Conservation (phyloP, 1,140 invertebrate species). For the Lasioglossum albipes region DNA sequence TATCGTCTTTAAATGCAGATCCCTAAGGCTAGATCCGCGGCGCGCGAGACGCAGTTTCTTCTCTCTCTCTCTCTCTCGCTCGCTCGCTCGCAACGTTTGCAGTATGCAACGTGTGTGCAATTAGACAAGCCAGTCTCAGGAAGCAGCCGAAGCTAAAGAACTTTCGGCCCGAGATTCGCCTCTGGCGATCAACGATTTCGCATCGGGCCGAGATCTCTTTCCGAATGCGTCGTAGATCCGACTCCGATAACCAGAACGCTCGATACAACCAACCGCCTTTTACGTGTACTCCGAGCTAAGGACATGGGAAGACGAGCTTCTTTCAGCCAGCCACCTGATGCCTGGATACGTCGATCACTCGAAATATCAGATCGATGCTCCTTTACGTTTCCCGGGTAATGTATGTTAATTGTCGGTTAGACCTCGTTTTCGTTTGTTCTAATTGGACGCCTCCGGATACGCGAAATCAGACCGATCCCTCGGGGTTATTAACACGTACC, state of each 20-base stretch:
- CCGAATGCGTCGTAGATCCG: slow-evolving; percentile 61
- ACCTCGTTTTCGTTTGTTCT: background rate
- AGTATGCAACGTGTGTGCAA: slow-evolving; percentile 35
- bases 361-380: slow-evolving; percentile 29
- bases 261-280: slow-evolving; percentile 53
- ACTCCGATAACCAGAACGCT: slow-evolving; percentile 51
- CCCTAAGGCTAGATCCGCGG: slow-evolving; percentile 29
- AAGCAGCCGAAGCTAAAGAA: slow-evolving; percentile 58
- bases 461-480: too few species aligned
- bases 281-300: background rate
- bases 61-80: too few species aligned
- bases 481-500: too few species aligned
- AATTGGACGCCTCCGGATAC: too few species aligned
- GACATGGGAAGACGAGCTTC: slow-evolving; percentile 28
- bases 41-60: background rate
- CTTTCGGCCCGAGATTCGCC: slow-evolving; percentile 41
- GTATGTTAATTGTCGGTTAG: slow-evolving; percentile 39
- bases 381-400: slow-evolving; percentile 20
- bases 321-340: background rate
- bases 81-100: background rate
- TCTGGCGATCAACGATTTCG: slow-evolving; percentile 52
- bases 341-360: slow-evolving; percentile 34
- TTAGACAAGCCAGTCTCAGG: slow-evolving; percentile 59
- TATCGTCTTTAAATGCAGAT: slow-evolving; percentile 73
- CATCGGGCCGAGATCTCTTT: slow-evolving; percentile 58